phyloP scores from a whole-genome alignment of 2,113 vertebrate species.

The Pedionomus torquatus region DNA sequence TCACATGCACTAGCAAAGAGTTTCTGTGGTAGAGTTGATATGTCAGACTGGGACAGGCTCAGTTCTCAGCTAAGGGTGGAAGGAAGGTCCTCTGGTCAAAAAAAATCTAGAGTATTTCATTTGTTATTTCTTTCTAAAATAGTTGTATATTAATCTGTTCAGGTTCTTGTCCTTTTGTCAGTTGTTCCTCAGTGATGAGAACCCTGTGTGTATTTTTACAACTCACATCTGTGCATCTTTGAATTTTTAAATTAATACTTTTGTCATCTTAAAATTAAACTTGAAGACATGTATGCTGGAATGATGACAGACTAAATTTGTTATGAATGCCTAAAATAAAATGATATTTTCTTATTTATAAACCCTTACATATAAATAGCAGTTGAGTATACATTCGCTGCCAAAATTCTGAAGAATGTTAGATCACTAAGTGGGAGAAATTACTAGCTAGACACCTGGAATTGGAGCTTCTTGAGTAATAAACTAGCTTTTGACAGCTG shows the following conservation, averaged over 20 bases:
- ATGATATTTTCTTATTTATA: not conserved
- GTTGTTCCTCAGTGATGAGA: not conserved
- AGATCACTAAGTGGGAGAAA: not conserved
- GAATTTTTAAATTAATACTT: not conserved
- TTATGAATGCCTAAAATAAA: not conserved
- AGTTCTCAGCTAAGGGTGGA: not conserved
- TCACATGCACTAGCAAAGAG: not conserved
- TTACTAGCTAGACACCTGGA: slow-evolving; percentile 37
- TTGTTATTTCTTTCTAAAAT: not conserved
- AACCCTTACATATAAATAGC: not conserved
- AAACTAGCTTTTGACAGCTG: slow-evolving; percentile 30
- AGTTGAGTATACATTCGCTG: not conserved
- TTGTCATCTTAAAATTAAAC: not conserved
- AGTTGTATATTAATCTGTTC: not conserved
- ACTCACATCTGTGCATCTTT: not conserved
- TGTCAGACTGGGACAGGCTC: not conserved
- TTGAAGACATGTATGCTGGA: not conserved
- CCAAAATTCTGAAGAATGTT: slow-evolving; percentile 14
- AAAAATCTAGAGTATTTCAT: not conserved
- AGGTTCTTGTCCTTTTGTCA: not conserved
- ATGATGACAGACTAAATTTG: not conserved
- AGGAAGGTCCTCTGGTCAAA: not conserved
- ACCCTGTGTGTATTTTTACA: not conserved
- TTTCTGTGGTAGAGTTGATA: not conserved
- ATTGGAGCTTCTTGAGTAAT: slow-evolving; percentile 18